Evolutionary conservation across 2,888 invertebrate species (phyloP).

Genomic region (Callosobruchus maculatus): DNA sequence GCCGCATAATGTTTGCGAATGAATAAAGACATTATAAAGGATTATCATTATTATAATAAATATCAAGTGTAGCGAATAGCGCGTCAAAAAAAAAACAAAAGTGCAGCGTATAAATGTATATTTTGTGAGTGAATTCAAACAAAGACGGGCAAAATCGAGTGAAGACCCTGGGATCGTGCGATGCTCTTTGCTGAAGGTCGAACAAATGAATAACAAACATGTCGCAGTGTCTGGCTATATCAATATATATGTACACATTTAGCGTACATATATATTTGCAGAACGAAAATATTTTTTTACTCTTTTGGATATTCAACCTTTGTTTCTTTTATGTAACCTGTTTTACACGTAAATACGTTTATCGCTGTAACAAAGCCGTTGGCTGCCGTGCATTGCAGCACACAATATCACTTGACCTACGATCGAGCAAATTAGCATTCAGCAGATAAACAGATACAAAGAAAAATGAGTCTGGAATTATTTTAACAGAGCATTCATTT

Average conservation of each 20-base stretch:
- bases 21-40: not conserved
- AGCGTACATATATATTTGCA: not conserved
- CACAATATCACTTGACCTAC: not conserved
- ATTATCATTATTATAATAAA: not conserved
- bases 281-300: not conserved
- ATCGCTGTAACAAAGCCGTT: not conserved
- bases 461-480: not conserved
- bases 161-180: constrained; percentile 49
- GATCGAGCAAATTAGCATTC: not conserved
- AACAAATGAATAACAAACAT: constrained; percentile 46
- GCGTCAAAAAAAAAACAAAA: constrained; percentile 15
- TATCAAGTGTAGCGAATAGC: not conserved
- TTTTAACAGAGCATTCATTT: not conserved
- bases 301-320: not conserved
- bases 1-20: not conserved
- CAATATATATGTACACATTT: constrained; percentile 1
- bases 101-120: constrained; percentile 12
- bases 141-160: constrained; percentile 40
- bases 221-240: constrained; percentile 40
- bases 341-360: not conserved
- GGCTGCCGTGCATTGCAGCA: not conserved
- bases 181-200: constrained; percentile 51
- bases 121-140: constrained; percentile 37
- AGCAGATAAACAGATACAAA: not conserved
- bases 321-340: not conserved